Percentiles rank a stretch among this genome's conserved stretches.
These are phyloP conservation scores for Pontoporia blainvillei DNA, from an alignment of 2,113 vertebrate species.

Conservation along the genomic window DNA sequence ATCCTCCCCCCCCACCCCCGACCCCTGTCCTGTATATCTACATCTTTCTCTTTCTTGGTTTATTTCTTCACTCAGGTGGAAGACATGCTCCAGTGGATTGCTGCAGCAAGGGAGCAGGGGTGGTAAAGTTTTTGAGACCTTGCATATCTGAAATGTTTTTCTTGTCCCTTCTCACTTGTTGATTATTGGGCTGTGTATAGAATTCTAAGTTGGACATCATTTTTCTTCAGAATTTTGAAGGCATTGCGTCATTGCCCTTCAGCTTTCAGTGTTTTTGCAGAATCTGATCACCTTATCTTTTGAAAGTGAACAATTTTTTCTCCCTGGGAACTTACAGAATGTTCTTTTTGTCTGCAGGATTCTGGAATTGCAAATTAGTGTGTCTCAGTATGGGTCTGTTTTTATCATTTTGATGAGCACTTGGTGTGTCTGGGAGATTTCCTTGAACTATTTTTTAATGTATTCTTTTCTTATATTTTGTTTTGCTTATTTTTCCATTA, in stretches of 20 bases:
- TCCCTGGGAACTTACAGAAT: neutral
- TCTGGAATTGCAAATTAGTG: neutral
- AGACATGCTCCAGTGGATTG: neutral
- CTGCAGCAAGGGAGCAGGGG: neutral
- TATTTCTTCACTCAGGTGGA: neutral
- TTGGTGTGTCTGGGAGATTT: neutral
- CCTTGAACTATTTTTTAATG: neutral
- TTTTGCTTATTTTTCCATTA: neutral
- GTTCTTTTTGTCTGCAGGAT: neutral
- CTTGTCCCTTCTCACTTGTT: neutral
- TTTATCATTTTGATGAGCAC: neutral
- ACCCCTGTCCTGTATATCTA: neutral
- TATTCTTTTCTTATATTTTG: neutral
- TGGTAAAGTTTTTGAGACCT: neutral
- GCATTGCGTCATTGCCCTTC: neutral
- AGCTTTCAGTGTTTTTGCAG: neutral
- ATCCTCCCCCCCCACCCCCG: neutral
- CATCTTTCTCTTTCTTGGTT: neutral
- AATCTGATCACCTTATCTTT: neutral
- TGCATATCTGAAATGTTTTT: neutral
- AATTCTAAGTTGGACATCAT: neutral
- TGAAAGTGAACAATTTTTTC: neutral
- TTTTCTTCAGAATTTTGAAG: neutral
- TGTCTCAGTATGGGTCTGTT: neutral
- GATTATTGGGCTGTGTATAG: neutral